phyloP scores from a whole-genome alignment of 2,113 vertebrate species.

The Eclectus roratus region DNA sequence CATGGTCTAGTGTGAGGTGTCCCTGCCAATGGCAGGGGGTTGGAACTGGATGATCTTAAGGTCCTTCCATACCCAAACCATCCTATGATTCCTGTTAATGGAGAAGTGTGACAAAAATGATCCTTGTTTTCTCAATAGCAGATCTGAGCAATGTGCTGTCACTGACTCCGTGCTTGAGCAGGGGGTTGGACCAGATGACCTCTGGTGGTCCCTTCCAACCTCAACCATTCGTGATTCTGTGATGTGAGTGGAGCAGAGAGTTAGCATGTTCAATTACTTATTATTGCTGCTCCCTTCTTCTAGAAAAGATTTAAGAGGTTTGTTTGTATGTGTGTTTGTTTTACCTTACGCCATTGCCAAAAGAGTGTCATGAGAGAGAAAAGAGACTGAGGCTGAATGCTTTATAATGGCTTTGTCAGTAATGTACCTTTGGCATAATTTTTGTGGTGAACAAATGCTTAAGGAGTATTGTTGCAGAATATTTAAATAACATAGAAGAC shows the following conservation, averaged over 20 bases:
- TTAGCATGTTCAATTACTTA: background rate
- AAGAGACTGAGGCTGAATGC: background rate
- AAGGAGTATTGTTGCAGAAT: background rate
- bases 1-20: no score
- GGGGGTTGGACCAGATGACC: no score
- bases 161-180: no score
- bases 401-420: background rate
- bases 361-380: background rate
- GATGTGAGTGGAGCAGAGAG: background rate
- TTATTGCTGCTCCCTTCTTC: background rate
- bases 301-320: background rate
- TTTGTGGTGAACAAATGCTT: background rate
- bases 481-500: background rate
- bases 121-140: background rate
- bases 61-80: no score
- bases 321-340: background rate
- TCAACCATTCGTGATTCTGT: no score
- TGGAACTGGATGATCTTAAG: no score
- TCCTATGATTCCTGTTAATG: background rate
- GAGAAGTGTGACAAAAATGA: background rate
- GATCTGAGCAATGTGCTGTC: no score
- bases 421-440: background rate
- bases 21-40: no score
- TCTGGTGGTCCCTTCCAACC: no score
- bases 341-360: background rate